Evolutionary conservation across 2,888 invertebrate genomes (phyloP).

Genomic region (Phalera bucephala): DNA sequence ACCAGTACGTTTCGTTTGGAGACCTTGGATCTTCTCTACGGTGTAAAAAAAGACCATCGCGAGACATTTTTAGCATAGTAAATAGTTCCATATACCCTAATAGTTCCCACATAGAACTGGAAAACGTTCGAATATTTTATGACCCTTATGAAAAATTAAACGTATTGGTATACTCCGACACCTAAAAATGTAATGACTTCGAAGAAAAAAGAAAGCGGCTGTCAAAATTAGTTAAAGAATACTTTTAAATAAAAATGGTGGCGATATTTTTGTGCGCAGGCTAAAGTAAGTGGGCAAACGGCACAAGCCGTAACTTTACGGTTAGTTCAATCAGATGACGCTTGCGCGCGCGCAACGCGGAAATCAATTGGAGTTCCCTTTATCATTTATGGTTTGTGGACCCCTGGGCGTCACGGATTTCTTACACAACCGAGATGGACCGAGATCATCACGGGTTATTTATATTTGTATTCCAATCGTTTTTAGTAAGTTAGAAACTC

Average conservation of each 20-base stretch:
- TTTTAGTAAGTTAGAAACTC: background rate
- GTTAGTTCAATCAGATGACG: slow-evolving; percentile 62
- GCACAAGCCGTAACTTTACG: slow-evolving; percentile 49
- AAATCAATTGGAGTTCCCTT: slow-evolving; percentile 65
- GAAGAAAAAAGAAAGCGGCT: slow-evolving; percentile 7
- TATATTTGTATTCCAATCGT: background rate
- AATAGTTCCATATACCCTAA: no score
- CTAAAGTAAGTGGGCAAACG: slow-evolving; percentile 22
- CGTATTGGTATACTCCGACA: background rate
- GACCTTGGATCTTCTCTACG: no score
- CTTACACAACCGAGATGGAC: slow-evolving; percentile 11
- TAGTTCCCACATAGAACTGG: no score
- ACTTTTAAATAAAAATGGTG: slow-evolving; percentile 9
- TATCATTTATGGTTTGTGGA: slow-evolving; percentile 46
- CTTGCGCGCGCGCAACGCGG: slow-evolving; percentile 52
- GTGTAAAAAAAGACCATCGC: no score
- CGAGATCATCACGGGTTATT: background rate
- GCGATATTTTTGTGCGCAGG: slow-evolving; percentile 9
- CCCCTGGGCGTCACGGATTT: slow-evolving; percentile 57
- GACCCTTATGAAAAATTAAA: no score
- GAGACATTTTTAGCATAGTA: no score
- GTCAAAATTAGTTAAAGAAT: slow-evolving; percentile 1
- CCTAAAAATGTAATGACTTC: slow-evolving; percentile 7
- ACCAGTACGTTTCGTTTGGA: no score
- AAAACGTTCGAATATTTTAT: no score